Evolutionary conservation across 2,113 vertebrate species (phyloP).

Genomic region (Phycodurus eques): DNA sequence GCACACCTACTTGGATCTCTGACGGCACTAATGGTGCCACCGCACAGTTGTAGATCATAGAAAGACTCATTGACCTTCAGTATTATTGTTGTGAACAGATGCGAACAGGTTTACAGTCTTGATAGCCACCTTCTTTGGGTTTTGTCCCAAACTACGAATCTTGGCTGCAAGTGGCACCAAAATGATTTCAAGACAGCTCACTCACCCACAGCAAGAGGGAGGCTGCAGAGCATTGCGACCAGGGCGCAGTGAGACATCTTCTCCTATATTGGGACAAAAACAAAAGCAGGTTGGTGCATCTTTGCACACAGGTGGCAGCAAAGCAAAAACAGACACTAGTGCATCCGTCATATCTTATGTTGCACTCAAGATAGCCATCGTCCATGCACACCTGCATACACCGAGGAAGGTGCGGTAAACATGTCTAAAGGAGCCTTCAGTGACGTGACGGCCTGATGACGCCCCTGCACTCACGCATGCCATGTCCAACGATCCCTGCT

Average conservation of each 20-base stretch:
- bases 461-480: neutral
- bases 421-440: neutral
- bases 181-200: neutral
- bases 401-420: neutral
- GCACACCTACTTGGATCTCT: neutral
- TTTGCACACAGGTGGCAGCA: slow-evolving; percentile 10
- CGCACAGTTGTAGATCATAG: neutral
- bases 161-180: neutral
- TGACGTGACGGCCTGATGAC: slow-evolving; percentile 3
- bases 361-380: neutral
- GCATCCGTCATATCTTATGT: neutral
- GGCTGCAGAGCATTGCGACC: slow-evolving; percentile 26
- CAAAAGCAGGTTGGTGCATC: slow-evolving; percentile 13
- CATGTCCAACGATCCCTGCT: neutral
- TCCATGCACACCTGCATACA: neutral
- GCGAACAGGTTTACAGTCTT: neutral
- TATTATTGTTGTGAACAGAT: neutral
- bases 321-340: neutral
- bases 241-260: slow-evolving; percentile 51
- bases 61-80: neutral
- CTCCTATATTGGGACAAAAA: slow-evolving; percentile 18
- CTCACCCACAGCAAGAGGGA: slow-evolving; percentile 48
- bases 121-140: neutral
- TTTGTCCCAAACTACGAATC: neutral
- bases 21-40: neutral